A percentile compares a stretch with the other conserved stretches of the same genome.
phyloP scores from a whole-genome alignment of 30 jellyfish, hydroid and myxozoan genomes.

The Aurelia sp. region DNA sequence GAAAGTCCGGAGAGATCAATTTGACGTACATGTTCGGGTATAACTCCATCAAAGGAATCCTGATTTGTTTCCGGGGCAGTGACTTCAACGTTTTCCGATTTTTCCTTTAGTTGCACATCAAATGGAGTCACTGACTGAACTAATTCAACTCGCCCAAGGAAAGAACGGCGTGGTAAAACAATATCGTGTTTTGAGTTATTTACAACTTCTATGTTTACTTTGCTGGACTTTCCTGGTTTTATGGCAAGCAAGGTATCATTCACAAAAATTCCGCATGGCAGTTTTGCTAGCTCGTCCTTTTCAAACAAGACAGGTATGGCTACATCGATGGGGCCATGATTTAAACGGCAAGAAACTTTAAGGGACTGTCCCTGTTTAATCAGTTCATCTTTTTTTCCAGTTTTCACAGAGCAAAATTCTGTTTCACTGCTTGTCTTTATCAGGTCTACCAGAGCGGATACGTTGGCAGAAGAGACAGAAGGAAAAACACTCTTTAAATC shows the following conservation, averaged over 20 bases:
- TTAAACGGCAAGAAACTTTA: constrained; percentile 16
- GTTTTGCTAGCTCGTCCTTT: constrained; percentile 8
- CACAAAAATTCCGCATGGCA: constrained; percentile 8
- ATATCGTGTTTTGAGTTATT: constrained; percentile 45
- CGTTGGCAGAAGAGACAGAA: constrained; percentile 2
- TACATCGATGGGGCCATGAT: constrained; percentile 13
- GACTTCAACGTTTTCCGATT: background rate
- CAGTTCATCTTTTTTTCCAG: background rate
- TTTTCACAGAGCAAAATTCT: constrained; percentile 2
- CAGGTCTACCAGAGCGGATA: background rate
- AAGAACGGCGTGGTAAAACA: constrained; percentile 18
- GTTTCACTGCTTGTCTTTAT: background rate
- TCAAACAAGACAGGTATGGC: constrained; percentile 20
- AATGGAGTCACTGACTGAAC: constrained; percentile 33
- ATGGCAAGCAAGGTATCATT: constrained; percentile 20
- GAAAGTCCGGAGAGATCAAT: constrained; percentile 28
- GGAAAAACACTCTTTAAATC: constrained; percentile 8
- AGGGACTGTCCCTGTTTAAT: constrained; percentile 6
- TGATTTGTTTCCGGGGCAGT: constrained; percentile 5
- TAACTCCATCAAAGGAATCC: constrained; percentile 5
- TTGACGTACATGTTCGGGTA: constrained; percentile 32
- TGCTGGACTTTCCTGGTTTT: constrained; percentile 37
- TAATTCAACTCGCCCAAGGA: constrained; percentile 24
- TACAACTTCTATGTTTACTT: constrained; percentile 18
- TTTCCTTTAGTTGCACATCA: constrained; percentile 30